Evolutionary conservation across 1,140 invertebrate species (phyloP), one percentile per base, ranked within the genome.

Genomic region (Panagrolaimus sp.): DNA sequence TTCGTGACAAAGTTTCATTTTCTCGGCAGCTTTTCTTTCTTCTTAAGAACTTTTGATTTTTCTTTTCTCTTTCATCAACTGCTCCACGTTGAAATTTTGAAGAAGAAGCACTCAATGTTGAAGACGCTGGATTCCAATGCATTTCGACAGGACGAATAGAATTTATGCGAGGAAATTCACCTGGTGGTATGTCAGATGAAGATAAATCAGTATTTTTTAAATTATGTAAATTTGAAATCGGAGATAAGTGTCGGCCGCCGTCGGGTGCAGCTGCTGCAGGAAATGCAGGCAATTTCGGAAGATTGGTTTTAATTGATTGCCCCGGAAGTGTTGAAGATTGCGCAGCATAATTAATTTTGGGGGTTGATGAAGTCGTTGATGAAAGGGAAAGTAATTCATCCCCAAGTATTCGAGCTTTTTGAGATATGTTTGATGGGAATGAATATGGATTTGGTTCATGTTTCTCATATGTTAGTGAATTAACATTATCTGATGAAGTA

Each of bases 61-160:
- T 20, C 20, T 57, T 57, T n/a, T 57, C 51, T 9, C 51, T 20
- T 57, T 57, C 51, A 57, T 57, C 51, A 27, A 57, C 51, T 11
- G 51, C 51, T 27, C 27, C 27, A 20, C 51, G 31, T 4, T 38
- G 31, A 38, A 38, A 38, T 38, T 38, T 38, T 38, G 31, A 38
- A 38, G 31, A 38, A 38, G 31, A 38, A 38, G 31, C 2, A 38
- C 2, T 2, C 13, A 8, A 20, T 9, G 51, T 20, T 5, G 9
- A 20, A 9, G 51, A 20, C 20, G 51, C 11, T 4, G 51, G 51
- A 27, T 27, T 57, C 51, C 51, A 57, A 57, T 57, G 20, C 51
- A 57, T 57, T 11, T 20, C 27, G 4, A 27, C 11, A 5, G 51
- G 51, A 16, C 51, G 51, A 27, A 57, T 57, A 20, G 51, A 57